Conservation (phyloP, 2,113 vertebrate species). For the Phrynocephalus versicolor region DNA sequence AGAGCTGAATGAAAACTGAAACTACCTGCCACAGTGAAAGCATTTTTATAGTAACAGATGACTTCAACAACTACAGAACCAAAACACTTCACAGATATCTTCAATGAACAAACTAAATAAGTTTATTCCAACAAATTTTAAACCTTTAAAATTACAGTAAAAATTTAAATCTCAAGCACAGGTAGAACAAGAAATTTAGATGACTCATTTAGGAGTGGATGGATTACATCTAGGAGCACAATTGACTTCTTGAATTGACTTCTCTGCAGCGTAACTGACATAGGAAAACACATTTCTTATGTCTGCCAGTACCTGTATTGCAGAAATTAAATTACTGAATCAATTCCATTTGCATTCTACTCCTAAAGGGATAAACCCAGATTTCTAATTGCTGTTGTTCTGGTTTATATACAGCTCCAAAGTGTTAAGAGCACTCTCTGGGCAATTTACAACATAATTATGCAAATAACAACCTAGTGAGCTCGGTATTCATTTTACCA, state of each 20-base stretch:
- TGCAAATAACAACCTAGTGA: too few relatives aligned
- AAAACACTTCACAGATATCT: not conserved
- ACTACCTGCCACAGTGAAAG: not conserved
- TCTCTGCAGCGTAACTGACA: not conserved
- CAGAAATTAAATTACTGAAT: not conserved
- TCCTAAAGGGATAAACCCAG: not conserved
- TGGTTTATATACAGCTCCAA: too few relatives aligned
- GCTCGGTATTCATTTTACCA: too few relatives aligned
- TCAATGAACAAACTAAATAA: not conserved
- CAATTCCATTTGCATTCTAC: not conserved
- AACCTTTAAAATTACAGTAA: not conserved
- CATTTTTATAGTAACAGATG: not conserved
- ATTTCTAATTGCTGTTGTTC: not conserved
- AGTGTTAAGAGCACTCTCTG: too few relatives aligned
- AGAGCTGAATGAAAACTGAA: too few relatives aligned
- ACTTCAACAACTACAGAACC: not conserved
- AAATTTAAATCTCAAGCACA: not conserved
- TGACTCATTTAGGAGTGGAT: not conserved
- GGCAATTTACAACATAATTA: too few relatives aligned
- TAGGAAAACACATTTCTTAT: not conserved
- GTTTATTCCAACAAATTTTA: not conserved
- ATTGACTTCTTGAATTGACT: not conserved
- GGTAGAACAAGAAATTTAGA: not conserved
- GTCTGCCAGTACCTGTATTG: not conserved
- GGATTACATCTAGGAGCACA: not conserved